Base-by-base conservation (phyloP, 2,888 invertebrate species). In the Myopa testacea region DNA sequence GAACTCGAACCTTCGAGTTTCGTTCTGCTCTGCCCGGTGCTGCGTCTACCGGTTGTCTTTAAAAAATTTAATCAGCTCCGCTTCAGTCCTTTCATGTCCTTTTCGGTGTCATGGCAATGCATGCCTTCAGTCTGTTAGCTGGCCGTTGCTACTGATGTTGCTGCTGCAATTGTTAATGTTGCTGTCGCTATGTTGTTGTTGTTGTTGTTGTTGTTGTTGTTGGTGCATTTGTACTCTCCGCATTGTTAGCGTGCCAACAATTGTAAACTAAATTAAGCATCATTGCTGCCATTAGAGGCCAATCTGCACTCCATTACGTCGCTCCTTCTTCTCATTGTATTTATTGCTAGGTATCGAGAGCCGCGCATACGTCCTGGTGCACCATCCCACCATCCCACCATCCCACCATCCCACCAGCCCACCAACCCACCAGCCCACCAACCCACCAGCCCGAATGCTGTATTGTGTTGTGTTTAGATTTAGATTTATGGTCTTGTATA, bases 221-320 rank as follows among this genome's bases (percentile, higher is more conserved):
- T n/a, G 58, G 4, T 26, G 8, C 62, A 52, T 38, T 67, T 74
- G 60, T 1, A 55, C 4, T 19, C 37, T 26, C 50, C 67, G 58
- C 67, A 67, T 75, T 75, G 75, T 67, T 75, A 16, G 55, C 58
- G 16, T 58, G n/a, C 12, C 67, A 75, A 58, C 75, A 75, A 74
- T 74, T 74, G 34, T 40, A 37, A 75, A 75, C 52, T 68, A 75
- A 75, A 75, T 75, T 68, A 68, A 75, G 68, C 68, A 75, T 75
- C 75, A 75, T 75, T 75, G 75, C 55, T 68, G 68, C 45, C 75
- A 75, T 75, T 68, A 68, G 58, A 58, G 68, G 75, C 75, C 75
- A 75, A 75, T 75, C 52, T 75, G 58, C 75, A 75, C 75, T 55
- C 58, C 55, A 68, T 75, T 68, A 68, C 37, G 67, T 68, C 45